phyloP scores from a whole-genome alignment of 2,113 vertebrate species.

The Emydura subglobosa region DNA sequence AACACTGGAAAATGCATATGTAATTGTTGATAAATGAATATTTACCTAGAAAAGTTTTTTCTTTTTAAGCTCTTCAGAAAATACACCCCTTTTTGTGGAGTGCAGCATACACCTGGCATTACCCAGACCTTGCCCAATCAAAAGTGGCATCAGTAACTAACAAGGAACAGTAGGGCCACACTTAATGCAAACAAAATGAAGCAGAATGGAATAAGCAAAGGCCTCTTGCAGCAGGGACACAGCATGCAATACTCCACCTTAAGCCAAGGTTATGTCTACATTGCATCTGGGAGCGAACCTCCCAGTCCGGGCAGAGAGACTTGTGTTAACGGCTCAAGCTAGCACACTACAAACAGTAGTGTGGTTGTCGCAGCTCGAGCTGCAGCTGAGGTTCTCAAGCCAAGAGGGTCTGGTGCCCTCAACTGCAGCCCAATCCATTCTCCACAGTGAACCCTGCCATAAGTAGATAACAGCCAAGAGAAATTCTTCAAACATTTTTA shows the following conservation, averaged over 20 bases:
- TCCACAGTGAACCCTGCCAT: too few species aligned
- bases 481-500: too few species aligned
- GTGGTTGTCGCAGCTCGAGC: too few species aligned
- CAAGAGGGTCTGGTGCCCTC: neutral
- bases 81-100: neutral
- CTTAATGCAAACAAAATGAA: neutral
- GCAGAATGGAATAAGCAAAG: neutral
- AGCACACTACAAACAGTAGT: too few species aligned
- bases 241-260: neutral
- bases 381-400: too few species aligned
- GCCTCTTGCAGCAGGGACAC: neutral
- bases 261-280: neutral
- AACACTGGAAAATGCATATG: neutral
- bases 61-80: neutral
- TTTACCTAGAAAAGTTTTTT: neutral
- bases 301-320: too few species aligned
- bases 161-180: neutral
- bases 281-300: too few species aligned
- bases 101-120: neutral
- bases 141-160: neutral
- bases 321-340: too few species aligned
- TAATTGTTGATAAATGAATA: neutral
- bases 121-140: neutral
- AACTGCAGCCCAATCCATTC: too few species aligned
- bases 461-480: too few species aligned